These are phyloP conservation scores for Leptopilina drosophilae DNA, from an alignment of 2,888 invertebrate species.

Conservation along the genomic window DNA sequence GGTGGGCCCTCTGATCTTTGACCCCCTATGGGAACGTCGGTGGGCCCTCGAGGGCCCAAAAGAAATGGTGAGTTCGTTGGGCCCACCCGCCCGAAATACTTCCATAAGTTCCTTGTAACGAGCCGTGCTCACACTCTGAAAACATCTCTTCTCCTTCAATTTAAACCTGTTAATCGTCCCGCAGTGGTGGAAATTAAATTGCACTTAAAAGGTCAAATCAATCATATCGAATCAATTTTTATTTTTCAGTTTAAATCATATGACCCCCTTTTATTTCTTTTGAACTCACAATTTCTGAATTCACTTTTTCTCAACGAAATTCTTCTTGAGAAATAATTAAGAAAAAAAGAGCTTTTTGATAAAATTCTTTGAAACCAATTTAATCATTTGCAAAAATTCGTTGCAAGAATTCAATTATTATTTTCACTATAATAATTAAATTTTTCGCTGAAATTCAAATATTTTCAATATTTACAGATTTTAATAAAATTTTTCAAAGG, in stretches of 20 bases:
- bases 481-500: too few species aligned
- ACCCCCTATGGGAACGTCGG: constrained; percentile 68
- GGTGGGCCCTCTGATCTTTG: constrained; percentile 67
- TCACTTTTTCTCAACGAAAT: too few species aligned
- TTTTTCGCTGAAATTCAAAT: too few species aligned
- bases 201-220: constrained; percentile 52
- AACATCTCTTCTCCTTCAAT: constrained; percentile 3
- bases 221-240: constrained; percentile 40
- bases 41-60: constrained; percentile 61
- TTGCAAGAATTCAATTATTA: too few species aligned
- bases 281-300: background rate
- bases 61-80: constrained; percentile 48
- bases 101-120: constrained; percentile 17
- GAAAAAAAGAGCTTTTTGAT: too few species aligned
- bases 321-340: too few species aligned
- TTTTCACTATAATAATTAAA: too few species aligned
- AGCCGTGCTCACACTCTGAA: background rate
- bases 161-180: constrained; percentile 16
- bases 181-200: constrained; percentile 48
- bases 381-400: too few species aligned
- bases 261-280: background rate
- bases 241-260: background rate
- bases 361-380: too few species aligned
- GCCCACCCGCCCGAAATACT: constrained; percentile 38
- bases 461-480: too few species aligned